Evolutionary conservation across 2,888 invertebrate species (phyloP), one percentile per base, ranked within the genome.

Genomic region (Epinotia brunnichana): DNA sequence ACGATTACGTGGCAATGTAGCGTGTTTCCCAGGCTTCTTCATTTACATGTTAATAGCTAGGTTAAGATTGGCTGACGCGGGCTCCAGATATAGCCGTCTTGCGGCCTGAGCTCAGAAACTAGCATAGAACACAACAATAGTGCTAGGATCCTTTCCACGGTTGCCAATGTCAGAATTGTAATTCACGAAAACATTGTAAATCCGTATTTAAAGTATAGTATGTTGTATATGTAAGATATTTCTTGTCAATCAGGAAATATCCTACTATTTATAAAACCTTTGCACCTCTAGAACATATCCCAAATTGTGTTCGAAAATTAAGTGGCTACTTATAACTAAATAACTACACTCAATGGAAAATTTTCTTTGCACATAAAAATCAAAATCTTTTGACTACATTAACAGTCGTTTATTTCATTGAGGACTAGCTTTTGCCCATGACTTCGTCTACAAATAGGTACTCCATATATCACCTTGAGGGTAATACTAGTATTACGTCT

Each of bases 31-130:
- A 79, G 82, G 84, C 85, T 82, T 83, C 82, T 85, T 90, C 87
- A 90, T 91, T 90, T 90, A 85, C 90, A 90, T 90, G 86, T 87
- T 90, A 91, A 91, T 90, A 81, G 84, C 79, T 79, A 78, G 82
- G 82, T 83, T 85, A 80, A 83, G 78, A 77, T 81, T 79, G 80
- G 81, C 81, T 80, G 57, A 51, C 57, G 69, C 61, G 59, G 60
- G 57, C 60, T 53, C 48, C 48, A 57, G 53, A 68, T 66, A 71
- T 69, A 48, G 62, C 44, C 57, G 54, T 56, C 64, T 70, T 67
- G 69, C 70, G 70, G 63, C 41, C 56, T 24, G 39, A 21, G 66
- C 21, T 54, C 66, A 19, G 19, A 24, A 13, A 54, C 39, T 39
- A 35, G 53, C 35, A 7, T 35, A 19, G 35, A 54, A 29, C 54